Percentiles rank a stretch among this genome's conserved stretches.
Conservation (phyloP, 2,797 vertebrate species). For the Gastrophryne carolinensis region DNA sequence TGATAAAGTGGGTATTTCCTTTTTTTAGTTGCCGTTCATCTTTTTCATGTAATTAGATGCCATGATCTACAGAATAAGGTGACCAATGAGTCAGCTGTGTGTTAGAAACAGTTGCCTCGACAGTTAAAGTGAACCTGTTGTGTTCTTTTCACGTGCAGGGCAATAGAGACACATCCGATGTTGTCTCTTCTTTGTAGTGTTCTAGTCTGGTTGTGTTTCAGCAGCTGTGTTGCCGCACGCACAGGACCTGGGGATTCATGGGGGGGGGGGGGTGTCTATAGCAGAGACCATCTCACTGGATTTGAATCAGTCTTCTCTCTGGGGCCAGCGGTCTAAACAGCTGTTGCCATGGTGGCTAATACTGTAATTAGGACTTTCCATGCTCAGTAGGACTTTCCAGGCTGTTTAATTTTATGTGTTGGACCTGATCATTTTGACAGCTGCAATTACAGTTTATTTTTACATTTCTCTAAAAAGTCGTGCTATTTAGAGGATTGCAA, state of each 20-base stretch:
- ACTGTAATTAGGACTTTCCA: conserved; percentile 20
- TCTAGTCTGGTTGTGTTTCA: conserved; percentile 15
- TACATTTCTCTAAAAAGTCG: neutral
- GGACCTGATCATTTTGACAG: neutral
- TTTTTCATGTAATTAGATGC: too few relatives aligned
- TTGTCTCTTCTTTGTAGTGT: too few relatives aligned
- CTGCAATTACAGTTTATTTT: neutral
- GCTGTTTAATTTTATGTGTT: neutral
- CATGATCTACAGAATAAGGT: too few relatives aligned
- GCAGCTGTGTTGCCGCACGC: conserved; percentile 6
- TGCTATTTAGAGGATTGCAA: neutral
- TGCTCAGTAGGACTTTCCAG: neutral
- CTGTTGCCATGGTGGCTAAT: conserved; percentile 39
- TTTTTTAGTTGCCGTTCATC: too few relatives aligned
- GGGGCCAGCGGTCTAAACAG: neutral
- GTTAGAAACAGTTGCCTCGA: too few relatives aligned
- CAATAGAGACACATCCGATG: too few relatives aligned
- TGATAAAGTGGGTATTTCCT: too few relatives aligned
- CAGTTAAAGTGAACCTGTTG: too few relatives aligned
- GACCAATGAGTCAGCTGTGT: too few relatives aligned
- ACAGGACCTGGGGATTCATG: too few relatives aligned
- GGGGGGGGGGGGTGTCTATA: too few relatives aligned
- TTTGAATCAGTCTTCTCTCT: neutral
- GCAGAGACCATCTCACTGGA: neutral
- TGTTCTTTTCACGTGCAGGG: conserved; percentile 6